phyloP scores from a whole-genome alignment of 2,113 vertebrate species.

The Xenotilapia longispinis region DNA sequence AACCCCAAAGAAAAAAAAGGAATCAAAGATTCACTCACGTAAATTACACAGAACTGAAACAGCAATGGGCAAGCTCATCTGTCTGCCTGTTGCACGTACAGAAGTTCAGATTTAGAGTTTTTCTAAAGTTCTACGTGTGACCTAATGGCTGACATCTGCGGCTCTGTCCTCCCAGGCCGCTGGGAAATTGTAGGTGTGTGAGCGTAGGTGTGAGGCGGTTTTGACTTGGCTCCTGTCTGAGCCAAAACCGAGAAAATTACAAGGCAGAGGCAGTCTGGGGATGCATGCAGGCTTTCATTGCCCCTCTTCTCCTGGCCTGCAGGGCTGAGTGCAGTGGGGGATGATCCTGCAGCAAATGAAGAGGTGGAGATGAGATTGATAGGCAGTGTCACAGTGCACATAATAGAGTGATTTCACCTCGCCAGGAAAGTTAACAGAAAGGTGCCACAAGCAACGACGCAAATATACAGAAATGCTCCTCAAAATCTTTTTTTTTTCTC shows the following conservation, averaged over 20 bases:
- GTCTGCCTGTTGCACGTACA: background rate
- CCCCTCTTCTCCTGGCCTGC: slow-evolving; percentile 20
- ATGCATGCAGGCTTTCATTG: slow-evolving; percentile 9
- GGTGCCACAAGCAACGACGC: background rate
- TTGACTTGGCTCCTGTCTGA: slow-evolving; percentile 50
- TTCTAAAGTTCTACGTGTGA: background rate
- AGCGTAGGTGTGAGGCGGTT: slow-evolving; percentile 2
- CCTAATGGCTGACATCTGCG: slow-evolving; percentile 14
- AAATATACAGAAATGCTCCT: background rate
- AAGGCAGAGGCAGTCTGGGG: slow-evolving; percentile 43
- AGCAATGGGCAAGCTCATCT: background rate
- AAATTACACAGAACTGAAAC: background rate
- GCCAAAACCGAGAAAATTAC: slow-evolving; percentile 45
- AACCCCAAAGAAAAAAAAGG: background rate
- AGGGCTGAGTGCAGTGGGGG: background rate
- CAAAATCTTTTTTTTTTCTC: background rate
- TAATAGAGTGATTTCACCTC: background rate
- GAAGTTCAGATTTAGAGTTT: background rate
- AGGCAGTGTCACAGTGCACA: background rate
- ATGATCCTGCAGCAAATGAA: slow-evolving; percentile 2
- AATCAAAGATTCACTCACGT: background rate
- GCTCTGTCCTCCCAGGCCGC: slow-evolving; percentile 34
- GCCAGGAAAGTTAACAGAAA: background rate
- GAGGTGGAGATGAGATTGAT: slow-evolving; percentile 3
- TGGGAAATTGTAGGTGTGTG: slow-evolving; percentile 58